Evolutionary conservation across 2,113 vertebrate genomes (phyloP).

Genomic region (Myiopsitta monachus): DNA sequence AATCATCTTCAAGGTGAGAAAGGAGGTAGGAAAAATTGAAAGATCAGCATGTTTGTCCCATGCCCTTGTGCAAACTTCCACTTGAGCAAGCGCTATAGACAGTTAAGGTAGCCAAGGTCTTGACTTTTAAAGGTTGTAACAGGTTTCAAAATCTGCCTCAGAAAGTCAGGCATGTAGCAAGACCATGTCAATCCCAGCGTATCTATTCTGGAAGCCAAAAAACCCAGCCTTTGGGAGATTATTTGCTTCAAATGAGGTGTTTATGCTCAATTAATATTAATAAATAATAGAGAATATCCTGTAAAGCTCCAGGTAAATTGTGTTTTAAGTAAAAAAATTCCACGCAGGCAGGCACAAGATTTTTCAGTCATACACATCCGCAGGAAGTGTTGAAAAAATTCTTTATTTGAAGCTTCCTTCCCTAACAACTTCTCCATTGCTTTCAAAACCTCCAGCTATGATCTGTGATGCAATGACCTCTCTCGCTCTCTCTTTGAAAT

Average conservation of each 20-base stretch:
- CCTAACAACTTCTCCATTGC: fast-evolving
- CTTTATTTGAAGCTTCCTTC: background rate
- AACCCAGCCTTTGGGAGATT: background rate
- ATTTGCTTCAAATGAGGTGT: background rate
- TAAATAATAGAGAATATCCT: background rate
- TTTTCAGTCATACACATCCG: background rate
- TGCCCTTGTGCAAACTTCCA: background rate
- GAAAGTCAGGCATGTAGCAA: background rate
- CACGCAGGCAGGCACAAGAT: background rate
- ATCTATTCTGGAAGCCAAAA: background rate
- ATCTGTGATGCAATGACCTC: background rate
- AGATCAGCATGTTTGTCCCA: background rate
- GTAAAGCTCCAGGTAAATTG: background rate
- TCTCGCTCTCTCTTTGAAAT: background rate
- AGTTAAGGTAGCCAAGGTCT: background rate
- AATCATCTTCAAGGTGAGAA: background rate
- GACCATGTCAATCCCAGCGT: background rate
- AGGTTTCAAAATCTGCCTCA: background rate
- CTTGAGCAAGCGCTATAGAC: background rate
- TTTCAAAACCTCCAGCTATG: background rate
- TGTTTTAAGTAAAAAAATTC: background rate
- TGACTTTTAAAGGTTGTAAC: background rate
- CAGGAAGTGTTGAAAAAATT: background rate
- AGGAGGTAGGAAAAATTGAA: background rate
- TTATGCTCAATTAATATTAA: background rate